Evolutionary conservation across 1,140 invertebrate genomes (phyloP).

Genomic region (Steinernema feltiae): DNA sequence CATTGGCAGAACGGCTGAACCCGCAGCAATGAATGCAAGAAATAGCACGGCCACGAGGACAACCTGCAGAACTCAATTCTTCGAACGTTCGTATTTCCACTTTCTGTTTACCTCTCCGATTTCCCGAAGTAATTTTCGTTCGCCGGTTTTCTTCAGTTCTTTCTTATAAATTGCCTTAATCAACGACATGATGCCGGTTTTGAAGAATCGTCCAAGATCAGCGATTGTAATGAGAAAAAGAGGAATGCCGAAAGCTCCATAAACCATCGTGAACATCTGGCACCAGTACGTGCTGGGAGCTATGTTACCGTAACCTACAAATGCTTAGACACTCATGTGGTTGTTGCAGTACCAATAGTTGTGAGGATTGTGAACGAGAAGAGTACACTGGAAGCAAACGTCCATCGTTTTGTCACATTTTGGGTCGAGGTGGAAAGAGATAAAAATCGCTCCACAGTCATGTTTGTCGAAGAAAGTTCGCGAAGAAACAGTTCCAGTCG

Average conservation of each 20-base stretch:
- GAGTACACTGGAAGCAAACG: slow-evolving; percentile 43
- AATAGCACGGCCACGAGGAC: slow-evolving; percentile 48
- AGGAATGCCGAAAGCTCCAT: slow-evolving; percentile 51
- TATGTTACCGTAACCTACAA: slow-evolving; percentile 50
- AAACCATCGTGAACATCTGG: slow-evolving; percentile 53
- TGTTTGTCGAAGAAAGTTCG: slow-evolving; percentile 41
- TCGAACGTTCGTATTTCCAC: not conserved
- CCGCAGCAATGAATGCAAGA: slow-evolving; percentile 46
- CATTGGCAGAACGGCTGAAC: slow-evolving; percentile 49
- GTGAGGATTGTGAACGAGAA: slow-evolving; percentile 53
- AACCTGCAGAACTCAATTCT: slow-evolving; percentile 34
- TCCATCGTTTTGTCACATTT: slow-evolving; percentile 44
- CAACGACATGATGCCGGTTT: slow-evolving; percentile 52
- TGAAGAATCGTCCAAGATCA: slow-evolving; percentile 53
- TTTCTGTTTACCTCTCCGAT: slow-evolving; percentile 53
- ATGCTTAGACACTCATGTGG: not conserved
- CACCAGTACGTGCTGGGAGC: slow-evolving; percentile 44
- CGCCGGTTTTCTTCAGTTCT: slow-evolving; percentile 51
- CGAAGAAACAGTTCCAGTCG: slow-evolving; percentile 38
- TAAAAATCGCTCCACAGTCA: slow-evolving; percentile 47
- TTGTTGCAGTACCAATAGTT: slow-evolving; percentile 34
- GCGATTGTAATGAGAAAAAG: slow-evolving; percentile 53
- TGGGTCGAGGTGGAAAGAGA: slow-evolving; percentile 35
- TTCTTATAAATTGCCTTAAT: slow-evolving; percentile 42
- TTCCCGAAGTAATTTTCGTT: slow-evolving; percentile 45